phyloP scores from a whole-genome alignment of 2,113 vertebrate species.

The Rhabdornis inornatus region DNA sequence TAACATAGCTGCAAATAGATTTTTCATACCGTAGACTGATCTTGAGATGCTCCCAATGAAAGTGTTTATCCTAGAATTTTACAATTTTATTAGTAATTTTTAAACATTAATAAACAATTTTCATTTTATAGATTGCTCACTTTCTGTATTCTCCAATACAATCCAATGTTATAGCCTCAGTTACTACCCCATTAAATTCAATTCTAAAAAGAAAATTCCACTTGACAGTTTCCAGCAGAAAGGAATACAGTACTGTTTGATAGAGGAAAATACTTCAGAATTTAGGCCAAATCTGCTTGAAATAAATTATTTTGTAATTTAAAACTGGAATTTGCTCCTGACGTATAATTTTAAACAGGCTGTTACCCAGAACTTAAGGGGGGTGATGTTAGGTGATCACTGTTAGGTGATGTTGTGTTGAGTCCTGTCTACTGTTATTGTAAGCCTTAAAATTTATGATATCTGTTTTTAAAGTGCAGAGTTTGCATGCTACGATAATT shows the following conservation, averaged over 20 bases:
- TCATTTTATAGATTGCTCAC: not conserved
- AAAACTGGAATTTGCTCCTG: not conserved
- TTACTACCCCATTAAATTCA: not conserved
- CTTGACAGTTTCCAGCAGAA: not conserved
- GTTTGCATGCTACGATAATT: fast-evolving
- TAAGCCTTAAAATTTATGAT: not conserved
- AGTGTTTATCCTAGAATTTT: not conserved
- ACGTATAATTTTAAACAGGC: not conserved
- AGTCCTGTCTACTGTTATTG: not conserved
- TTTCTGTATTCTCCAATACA: not conserved
- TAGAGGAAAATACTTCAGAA: not conserved
- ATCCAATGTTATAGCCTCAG: not conserved
- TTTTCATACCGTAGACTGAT: not conserved
- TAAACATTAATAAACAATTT: not conserved
- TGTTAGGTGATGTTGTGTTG: no score
- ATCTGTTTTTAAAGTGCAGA: not conserved
- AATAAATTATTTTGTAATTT: not conserved
- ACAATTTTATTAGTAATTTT: not conserved
- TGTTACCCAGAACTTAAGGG: not conserved
- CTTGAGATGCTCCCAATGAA: not conserved
- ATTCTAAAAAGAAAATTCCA: not conserved
- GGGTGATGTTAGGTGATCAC: no score
- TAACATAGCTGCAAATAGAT: not conserved
- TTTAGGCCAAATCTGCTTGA: not conserved
- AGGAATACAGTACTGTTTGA: not conserved